Percentiles rank a stretch among this genome's conserved stretches.
These are phyloP conservation scores for Lithophane leautieri DNA, from an alignment of 2,888 invertebrate species.

Conservation along the genomic window DNA sequence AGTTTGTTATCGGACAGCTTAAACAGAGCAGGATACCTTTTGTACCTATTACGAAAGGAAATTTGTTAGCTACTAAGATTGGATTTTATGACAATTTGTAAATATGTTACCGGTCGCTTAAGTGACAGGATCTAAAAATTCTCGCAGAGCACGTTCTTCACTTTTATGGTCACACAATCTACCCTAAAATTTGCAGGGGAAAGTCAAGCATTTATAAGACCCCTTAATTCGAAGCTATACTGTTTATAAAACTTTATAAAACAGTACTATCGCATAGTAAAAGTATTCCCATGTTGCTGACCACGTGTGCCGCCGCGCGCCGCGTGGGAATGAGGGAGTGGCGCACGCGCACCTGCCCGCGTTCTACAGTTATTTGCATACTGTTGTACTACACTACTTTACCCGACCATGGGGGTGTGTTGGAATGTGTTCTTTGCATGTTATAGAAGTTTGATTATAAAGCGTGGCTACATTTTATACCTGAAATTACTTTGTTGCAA, in stretches of 20 bases:
- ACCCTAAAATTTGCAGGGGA: slow-evolving; percentile 13
- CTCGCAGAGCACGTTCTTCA: neutral
- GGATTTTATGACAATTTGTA: no score
- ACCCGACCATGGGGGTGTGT: neutral
- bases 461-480: neutral
- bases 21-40: neutral
- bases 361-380: slow-evolving; percentile 54
- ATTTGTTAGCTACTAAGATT: no score
- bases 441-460: neutral
- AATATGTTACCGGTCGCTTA: neutral
- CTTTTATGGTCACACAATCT: neutral
- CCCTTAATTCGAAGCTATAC: slow-evolving; percentile 21
- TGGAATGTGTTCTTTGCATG: neutral
- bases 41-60: neutral
- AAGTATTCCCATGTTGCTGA: slow-evolving; percentile 38
- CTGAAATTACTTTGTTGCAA: neutral
- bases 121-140: neutral
- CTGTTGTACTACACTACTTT: neutral
- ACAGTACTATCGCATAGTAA: slow-evolving; percentile 18
- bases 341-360: slow-evolving; percentile 54
- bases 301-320: slow-evolving; percentile 37
- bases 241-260: slow-evolving; percentile 44
- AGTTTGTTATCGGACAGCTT: neutral
- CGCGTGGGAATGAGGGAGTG: slow-evolving; percentile 58
- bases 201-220: slow-evolving; percentile 13